These are phyloP conservation scores for Dorcus hopei DNA, from an alignment of 2,888 invertebrate species.

Conservation along the genomic window DNA sequence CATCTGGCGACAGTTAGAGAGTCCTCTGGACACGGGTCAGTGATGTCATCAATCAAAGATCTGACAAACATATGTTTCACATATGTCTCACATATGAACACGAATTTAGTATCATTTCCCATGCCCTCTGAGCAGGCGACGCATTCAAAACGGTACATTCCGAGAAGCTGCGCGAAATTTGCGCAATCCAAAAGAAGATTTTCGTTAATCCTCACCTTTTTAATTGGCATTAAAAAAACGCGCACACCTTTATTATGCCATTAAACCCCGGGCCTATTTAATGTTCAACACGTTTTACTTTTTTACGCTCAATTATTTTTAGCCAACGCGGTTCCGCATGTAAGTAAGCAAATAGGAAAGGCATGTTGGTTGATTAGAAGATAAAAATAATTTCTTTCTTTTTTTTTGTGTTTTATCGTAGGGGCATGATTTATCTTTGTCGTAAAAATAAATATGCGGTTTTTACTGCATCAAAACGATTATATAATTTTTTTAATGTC, in stretches of 20 bases:
- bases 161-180: conserved; percentile 1
- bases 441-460: conserved; percentile 11
- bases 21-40: conserved; percentile 39
- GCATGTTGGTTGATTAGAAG: not conserved
- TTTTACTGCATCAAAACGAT: conserved; percentile 4
- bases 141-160: conserved; percentile 10
- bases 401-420: conserved; percentile 8
- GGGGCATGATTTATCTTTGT: conserved; percentile 11
- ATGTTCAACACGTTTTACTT: too few species aligned
- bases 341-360: too few species aligned
- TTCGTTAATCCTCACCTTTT: too few species aligned
- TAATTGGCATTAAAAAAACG: too few species aligned
- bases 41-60: conserved; percentile 40
- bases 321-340: too few species aligned
- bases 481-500: too few species aligned
- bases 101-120: conserved; percentile 28
- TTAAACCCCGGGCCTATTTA: too few species aligned
- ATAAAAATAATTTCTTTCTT: conserved; percentile 13
- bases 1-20: not conserved
- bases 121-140: conserved; percentile 11
- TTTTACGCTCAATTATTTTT: too few species aligned
- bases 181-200: too few species aligned
- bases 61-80: conserved; percentile 20
- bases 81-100: conserved; percentile 38
- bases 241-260: too few species aligned